phyloP scores from a whole-genome alignment of 2,888 invertebrate species.

The Capitulum mitella region DNA sequence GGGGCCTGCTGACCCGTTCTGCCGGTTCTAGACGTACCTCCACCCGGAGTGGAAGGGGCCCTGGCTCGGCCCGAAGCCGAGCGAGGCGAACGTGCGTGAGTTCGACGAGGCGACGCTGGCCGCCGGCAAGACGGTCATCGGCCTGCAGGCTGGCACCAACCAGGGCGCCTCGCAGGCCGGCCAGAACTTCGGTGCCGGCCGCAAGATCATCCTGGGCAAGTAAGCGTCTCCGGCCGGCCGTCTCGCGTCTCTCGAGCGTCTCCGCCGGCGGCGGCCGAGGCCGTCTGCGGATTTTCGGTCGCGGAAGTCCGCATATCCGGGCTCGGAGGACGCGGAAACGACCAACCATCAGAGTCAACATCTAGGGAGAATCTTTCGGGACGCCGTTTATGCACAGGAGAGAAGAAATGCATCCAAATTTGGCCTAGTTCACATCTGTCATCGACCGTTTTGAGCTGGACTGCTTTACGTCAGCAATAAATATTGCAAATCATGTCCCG shows the following conservation, averaged over 20 bases:
- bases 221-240: constrained; percentile 47
- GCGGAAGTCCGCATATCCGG: too few relatives aligned
- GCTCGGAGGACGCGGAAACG: too few relatives aligned
- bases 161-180: constrained; percentile 92
- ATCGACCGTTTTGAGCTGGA: too few relatives aligned
- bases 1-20: neutral
- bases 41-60: constrained; percentile 80
- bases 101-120: constrained; percentile 85
- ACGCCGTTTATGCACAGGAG: too few relatives aligned
- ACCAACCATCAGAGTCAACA: too few relatives aligned
- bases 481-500: too few relatives aligned
- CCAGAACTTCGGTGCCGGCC: constrained; percentile 77
- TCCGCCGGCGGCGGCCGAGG: too few relatives aligned
- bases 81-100: constrained; percentile 88
- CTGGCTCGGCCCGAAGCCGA: constrained; percentile 84
- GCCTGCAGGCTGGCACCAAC: constrained; percentile 92
- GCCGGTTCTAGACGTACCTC: constrained; percentile 61
- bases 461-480: too few relatives aligned
- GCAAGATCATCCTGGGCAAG: constrained; percentile 86
- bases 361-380: too few relatives aligned
- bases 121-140: constrained; percentile 81
- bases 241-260: too few relatives aligned
- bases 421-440: too few relatives aligned
- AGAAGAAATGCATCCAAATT: too few relatives aligned
- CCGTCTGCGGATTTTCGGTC: neutral